phyloP scores from a whole-genome alignment of 1,140 invertebrate species.

The Drosophila mauritiana region DNA sequence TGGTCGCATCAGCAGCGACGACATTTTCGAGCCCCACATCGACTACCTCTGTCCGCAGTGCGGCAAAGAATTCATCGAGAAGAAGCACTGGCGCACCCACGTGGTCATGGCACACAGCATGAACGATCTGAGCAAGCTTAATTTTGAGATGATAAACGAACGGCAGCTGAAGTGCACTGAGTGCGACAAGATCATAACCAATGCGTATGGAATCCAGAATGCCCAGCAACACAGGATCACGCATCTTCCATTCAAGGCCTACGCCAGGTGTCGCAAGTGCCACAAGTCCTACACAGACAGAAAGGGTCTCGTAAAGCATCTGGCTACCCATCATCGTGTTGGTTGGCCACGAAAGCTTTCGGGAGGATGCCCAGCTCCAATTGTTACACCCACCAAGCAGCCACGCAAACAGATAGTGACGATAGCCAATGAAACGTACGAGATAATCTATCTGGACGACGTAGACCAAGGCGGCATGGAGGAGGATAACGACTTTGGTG shows the following conservation, averaged over 20 bases:
- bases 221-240: slow-evolving; percentile 79
- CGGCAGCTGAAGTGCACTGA: slow-evolving; percentile 71
- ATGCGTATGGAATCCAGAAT: slow-evolving; percentile 81
- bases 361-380: background rate
- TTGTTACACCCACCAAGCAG: slow-evolving; percentile 7
- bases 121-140: slow-evolving; percentile 70
- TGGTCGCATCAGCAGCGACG: slow-evolving; percentile 62
- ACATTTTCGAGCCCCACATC: slow-evolving; percentile 75
- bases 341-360: slow-evolving; percentile 40
- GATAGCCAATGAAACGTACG: slow-evolving; percentile 69
- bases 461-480: slow-evolving; percentile 35
- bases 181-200: slow-evolving; percentile 79
- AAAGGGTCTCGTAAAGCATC: slow-evolving; percentile 76
- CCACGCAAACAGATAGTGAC: slow-evolving; percentile 70
- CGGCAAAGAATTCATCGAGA: slow-evolving; percentile 74
- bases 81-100: slow-evolving; percentile 78
- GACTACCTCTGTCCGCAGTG: slow-evolving; percentile 80
- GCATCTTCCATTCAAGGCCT: slow-evolving; percentile 75
- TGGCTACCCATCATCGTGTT: slow-evolving; percentile 68
- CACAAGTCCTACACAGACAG: slow-evolving; percentile 77
- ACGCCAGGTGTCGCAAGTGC: slow-evolving; percentile 73
- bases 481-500: slow-evolving; percentile 71
- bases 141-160: slow-evolving; percentile 72
- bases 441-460: slow-evolving; percentile 76
- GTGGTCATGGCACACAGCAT: slow-evolving; percentile 70